Base-by-base conservation (phyloP, 2,888 invertebrate species). In the Conops quadrifasciatus region DNA sequence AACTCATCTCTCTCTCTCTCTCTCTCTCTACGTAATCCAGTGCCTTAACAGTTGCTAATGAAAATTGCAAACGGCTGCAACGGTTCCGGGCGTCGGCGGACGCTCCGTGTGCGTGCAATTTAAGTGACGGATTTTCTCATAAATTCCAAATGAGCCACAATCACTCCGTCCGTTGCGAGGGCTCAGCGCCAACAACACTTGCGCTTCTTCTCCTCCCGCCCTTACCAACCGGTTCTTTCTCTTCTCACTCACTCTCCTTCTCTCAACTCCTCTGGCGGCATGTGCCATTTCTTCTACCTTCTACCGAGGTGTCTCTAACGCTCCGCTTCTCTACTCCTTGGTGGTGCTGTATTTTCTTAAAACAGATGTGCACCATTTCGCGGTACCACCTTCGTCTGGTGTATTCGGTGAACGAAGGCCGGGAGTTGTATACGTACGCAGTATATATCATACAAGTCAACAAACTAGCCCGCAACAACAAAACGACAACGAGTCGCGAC, bases 91-190 rank as follows among this genome's bases (percentile, higher is more conserved):
- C 7, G 13, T 0, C 43, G 58, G 63, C 56, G n/a, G 28, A 45
- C 5, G 16, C 60, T 16, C 7, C 19, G 13, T 70, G 28, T 49
- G 49, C 62, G 58, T 30, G 53, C 49, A 56, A 62, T 71, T 71
- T 62, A 62, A 62, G 67, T 67, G 71, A 71, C 67, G 53, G 71
- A 71, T 71, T 67, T 67, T 67, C 56, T 67, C 67, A 71, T 71
- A 67, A 67, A 71, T 67, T 71, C 62, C 24, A 71, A 71, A 71
- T 71, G 67, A 71, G 63, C 60, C 51, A 36, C 45, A 67, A 5
- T 49, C 49, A 13, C 45, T 43, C 45, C 45, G 45, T 43, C 13
- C 45, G 45, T 13, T 43, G 45, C 45, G 45, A 43, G 13, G n/a
- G n/a, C n/a, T n/a, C n/a, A n/a, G n/a, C n/a, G n/a, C n/a, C n/a